Percentiles rank a stretch among this genome's conserved stretches.
Conservation (phyloP, 2,888 invertebrate genomes). For the Diaprepes abbreviatus region DNA sequence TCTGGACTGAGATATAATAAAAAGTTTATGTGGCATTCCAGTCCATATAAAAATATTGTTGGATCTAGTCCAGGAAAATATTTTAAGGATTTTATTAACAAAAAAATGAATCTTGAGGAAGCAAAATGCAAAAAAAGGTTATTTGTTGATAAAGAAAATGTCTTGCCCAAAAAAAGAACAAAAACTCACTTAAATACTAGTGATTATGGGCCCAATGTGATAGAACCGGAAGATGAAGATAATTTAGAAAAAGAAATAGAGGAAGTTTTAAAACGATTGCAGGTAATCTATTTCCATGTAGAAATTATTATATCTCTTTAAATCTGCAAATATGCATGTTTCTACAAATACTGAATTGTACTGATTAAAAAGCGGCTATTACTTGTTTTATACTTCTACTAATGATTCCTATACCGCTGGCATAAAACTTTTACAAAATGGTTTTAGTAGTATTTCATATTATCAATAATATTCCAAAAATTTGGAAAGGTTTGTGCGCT, state of each 20-base stretch:
- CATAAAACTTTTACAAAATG: too few species aligned
- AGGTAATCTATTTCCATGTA: too few species aligned
- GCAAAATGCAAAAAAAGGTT: background rate
- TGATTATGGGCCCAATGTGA: constrained; percentile 33
- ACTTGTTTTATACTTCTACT: too few species aligned
- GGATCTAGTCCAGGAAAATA: constrained; percentile 30
- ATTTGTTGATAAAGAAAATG: background rate
- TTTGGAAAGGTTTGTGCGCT: too few species aligned
- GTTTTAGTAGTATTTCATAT: too few species aligned
- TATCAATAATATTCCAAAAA: too few species aligned
- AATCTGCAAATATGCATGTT: too few species aligned
- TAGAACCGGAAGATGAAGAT: constrained; percentile 10
- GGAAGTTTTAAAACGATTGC: too few species aligned
- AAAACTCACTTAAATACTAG: background rate
- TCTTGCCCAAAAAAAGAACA: background rate
- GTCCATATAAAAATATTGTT: constrained; percentile 39
- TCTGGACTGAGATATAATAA: constrained; percentile 45
- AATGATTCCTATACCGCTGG: too few species aligned
- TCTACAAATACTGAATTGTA: too few species aligned
- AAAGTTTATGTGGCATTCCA: constrained; percentile 37
- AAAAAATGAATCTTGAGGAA: background rate
- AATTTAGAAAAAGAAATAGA: background rate
- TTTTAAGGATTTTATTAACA: background rate
- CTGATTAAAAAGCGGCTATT: too few species aligned
- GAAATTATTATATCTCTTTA: too few species aligned